Evolutionary conservation across 2,113 vertebrate genomes (phyloP).

Genomic region (Charina bottae): DNA sequence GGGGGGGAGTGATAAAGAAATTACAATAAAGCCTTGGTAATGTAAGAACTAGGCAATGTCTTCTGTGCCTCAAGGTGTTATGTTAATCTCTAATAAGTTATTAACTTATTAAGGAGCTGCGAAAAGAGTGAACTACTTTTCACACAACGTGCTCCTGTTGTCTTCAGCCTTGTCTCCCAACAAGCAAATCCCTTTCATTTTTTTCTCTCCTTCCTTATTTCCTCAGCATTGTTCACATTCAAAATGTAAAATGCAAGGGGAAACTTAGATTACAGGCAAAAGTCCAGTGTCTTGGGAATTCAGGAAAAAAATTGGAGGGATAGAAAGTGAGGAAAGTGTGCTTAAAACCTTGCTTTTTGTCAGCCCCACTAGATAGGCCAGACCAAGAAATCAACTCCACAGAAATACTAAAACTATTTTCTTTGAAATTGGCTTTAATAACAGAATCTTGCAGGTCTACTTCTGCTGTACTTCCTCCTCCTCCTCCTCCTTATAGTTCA

Average conservation of each 20-base stretch:
- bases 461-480: neutral
- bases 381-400: neutral
- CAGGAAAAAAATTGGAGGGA: slow-evolving; percentile 19
- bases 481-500: neutral
- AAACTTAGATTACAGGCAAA: neutral
- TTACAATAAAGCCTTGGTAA: slow-evolving; percentile 73
- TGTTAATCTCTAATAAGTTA: slow-evolving; percentile 77
- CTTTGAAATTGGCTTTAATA: neutral
- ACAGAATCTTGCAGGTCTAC: neutral
- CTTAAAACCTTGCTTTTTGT: neutral
- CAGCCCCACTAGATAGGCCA: neutral
- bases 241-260: slow-evolving; percentile 20
- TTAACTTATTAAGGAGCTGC: slow-evolving; percentile 77
- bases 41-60: slow-evolving; percentile 71
- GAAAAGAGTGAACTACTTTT: slow-evolving; percentile 74
- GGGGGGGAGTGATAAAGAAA: slow-evolving; percentile 71
- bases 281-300: neutral
- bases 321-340: neutral
- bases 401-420: slow-evolving; percentile 5
- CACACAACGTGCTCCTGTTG: slow-evolving; percentile 62
- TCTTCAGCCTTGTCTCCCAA: slow-evolving; percentile 62
- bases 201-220: slow-evolving; percentile 6
- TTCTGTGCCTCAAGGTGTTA: slow-evolving; percentile 76
- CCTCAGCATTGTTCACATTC: neutral
- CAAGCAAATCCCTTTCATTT: slow-evolving; percentile 55